Evolutionary conservation across 2,113 vertebrate genomes (phyloP), one percentile per base, ranked within the genome.

Genomic region (Peucedramus taeniatus): DNA sequence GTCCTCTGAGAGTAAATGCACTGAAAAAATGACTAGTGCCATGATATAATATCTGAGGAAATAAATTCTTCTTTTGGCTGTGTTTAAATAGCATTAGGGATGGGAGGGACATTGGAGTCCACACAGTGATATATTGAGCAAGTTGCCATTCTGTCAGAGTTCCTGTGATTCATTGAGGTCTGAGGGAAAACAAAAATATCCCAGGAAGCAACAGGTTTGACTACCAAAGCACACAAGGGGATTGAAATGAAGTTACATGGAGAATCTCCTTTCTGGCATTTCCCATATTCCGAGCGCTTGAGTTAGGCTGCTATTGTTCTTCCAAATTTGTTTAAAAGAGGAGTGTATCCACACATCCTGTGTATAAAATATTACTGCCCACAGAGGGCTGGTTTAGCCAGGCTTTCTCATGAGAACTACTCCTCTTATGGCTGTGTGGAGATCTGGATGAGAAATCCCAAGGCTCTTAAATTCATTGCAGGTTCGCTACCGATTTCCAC

Each of bases 391-490:
- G 74, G 4, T 83, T 72, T 8, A 64, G 54, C 2, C 1, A 4
- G 37, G 59, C 39, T 88, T 95, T 96, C 88, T 96, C 44, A 0
- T 92, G 92, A 93, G 92, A 96, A 86, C 51, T 24, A 3, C 44
- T n/a, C 30, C 35, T 90, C 42, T 68, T 83, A 49, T 21, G 45
- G 71, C 56, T 1, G 0, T n/a, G 11, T 8, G n/a, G 82, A 90
- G 85, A 69, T 22, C 45, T 31, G 37, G 82, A 95, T 89, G 86
- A 90, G 74, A 89, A 83, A 78, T 87, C 70, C 93, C 89, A 60
- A 39, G 18, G 66, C 70, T 93, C 81, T 94, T 91, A 37, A 70
- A 96, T 33, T 56, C 28, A 83, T 91, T 70, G 61, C 45, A 87
- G 37, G 53, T 71, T 96, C 4, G 39, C 71, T 68, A 49, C 77